A percentile compares a stretch with the other conserved stretches of the same genome.
Conservation (phyloP, 2,113 vertebrate genomes). For the Tyrannus savana region DNA sequence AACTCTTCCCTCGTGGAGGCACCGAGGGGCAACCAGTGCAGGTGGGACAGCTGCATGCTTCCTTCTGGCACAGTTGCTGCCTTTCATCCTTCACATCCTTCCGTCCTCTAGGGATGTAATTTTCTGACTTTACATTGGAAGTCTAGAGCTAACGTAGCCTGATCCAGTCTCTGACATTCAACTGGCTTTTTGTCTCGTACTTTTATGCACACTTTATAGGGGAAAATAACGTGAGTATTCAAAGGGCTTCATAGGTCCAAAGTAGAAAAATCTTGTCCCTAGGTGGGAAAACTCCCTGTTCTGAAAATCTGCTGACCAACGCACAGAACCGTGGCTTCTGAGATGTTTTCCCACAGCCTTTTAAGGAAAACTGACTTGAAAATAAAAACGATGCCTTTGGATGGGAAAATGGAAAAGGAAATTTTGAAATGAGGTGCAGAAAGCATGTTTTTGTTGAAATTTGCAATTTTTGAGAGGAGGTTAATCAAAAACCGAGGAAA, state of each 20-base stretch:
- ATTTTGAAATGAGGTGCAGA: background rate
- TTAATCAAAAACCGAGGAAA: background rate
- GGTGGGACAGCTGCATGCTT: background rate
- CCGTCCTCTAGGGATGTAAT: background rate
- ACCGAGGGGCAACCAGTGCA: fast-evolving
- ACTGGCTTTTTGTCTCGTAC: background rate
- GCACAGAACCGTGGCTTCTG: background rate
- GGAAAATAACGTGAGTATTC: background rate
- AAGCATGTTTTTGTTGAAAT: background rate
- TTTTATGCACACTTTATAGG: background rate
- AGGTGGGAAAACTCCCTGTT: background rate
- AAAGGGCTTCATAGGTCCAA: background rate
- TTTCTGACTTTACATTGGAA: background rate
- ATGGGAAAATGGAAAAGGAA: background rate
- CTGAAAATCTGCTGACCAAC: background rate
- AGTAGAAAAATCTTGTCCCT: background rate
- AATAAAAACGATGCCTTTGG: background rate
- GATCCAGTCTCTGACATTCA: background rate
- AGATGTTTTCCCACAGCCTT: background rate
- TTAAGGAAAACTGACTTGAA: background rate
- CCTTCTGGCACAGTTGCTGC: background rate
- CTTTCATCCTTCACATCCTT: background rate
- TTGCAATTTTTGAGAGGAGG: background rate
- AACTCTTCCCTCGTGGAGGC: fast-evolving
- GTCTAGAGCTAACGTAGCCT: background rate